Evolutionary conservation across 2,888 invertebrate genomes (phyloP), one percentile per base, ranked within the genome.

Genomic region (Timandra comae): DNA sequence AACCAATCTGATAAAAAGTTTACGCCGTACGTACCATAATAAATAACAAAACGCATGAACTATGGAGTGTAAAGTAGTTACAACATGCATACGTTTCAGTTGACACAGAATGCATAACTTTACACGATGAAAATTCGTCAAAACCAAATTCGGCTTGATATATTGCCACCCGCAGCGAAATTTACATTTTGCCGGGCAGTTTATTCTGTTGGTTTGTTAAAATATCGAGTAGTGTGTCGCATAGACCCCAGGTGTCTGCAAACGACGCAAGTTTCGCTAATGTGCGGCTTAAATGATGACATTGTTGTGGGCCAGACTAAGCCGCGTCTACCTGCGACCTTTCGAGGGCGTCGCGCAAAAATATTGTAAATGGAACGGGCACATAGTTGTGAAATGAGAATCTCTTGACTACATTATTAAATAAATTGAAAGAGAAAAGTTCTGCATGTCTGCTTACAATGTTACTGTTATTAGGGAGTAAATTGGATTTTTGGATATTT

Each of bases 251-350:
- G 81, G 82, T 81, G 81, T 63, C 54, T 65, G 65, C 66, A 69
- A 77, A 77, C 78, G 72, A 74, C 69, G 67, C 76, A 82, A 84
- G 78, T 80, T 84, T 75, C 64, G 56, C 76, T 80, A 82, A 82
- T 84, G 77, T 81, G 72, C 67, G 78, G 80, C 79, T 78, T 84
- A 81, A 81, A 81, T 73, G 73, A 78, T 80, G 81, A 79, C 78
- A 78, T 61, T 73, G 73, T 71, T 69, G 74, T 53, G 65, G 67
- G 49, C 35, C 38, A 38, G 45, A 56, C 53, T 54, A 57, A 58
- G 61, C 64, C 62, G 54, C 52, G 55, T 56, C 52, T 56, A 53
- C 60, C 60, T 44, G 38, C 38, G 12, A n/a, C 23, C 27, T 12
- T 29, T 35, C 43, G 43, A 40, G 31, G 44, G 43, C 27, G n/a